These are phyloP conservation scores for Cladorhizidae sp. DNA, from an alignment of 37 sponge, comb jelly and placozoan species.

Conservation along the genomic window DNA sequence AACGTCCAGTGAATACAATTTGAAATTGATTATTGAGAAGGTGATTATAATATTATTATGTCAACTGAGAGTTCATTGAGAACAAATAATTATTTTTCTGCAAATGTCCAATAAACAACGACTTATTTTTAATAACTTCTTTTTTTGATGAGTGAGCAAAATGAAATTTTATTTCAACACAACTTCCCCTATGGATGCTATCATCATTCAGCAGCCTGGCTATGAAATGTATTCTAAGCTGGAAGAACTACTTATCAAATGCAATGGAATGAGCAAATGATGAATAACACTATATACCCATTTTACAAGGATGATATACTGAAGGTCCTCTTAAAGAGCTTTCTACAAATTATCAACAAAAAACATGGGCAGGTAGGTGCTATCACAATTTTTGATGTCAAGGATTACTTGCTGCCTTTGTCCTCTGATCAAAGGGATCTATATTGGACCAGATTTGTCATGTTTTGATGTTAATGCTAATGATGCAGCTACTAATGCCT, in stretches of 20 bases:
- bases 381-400: slow-evolving; percentile 27
- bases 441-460: slow-evolving; percentile 33
- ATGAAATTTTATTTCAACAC: too few relatives aligned
- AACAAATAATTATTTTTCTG: too few relatives aligned
- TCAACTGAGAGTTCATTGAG: too few relatives aligned
- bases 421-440: slow-evolving; percentile 2
- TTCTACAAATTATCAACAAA: background rate
- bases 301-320: slow-evolving; percentile 25
- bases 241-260: slow-evolving; percentile 11
- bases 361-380: background rate
- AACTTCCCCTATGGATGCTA: too few relatives aligned
- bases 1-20: too few relatives aligned
- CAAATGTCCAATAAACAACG: too few relatives aligned
- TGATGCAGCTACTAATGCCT: slow-evolving; percentile 74
- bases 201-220: slow-evolving; percentile 27
- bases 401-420: slow-evolving; percentile 14
- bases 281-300: background rate
- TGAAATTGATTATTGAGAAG: too few relatives aligned
- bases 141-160: too few relatives aligned
- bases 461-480: slow-evolving; percentile 38
- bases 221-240: slow-evolving; percentile 11
- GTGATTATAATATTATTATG: too few relatives aligned
- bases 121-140: too few relatives aligned
- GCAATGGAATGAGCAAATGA: background rate
- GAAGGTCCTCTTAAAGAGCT: slow-evolving; percentile 1